phyloP scores from a whole-genome alignment of 2,113 vertebrate genomes.

The Panthera leo region DNA sequence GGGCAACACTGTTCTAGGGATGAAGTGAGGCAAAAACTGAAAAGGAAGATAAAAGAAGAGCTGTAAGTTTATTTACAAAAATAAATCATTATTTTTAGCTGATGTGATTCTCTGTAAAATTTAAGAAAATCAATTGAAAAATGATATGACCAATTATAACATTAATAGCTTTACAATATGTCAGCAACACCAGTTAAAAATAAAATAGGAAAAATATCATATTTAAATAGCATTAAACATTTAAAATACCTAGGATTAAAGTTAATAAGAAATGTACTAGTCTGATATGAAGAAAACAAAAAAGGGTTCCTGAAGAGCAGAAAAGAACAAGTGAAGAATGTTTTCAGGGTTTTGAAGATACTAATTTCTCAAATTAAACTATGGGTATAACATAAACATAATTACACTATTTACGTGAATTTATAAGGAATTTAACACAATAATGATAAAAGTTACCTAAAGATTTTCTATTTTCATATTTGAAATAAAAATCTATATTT shows the following conservation, averaged over 20 bases:
- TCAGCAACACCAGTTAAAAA: not conserved
- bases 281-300: not conserved
- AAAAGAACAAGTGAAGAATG: not conserved
- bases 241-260: not conserved
- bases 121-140: constrained; percentile 42
- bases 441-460: not conserved
- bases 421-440: not conserved
- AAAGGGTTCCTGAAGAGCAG: not conserved
- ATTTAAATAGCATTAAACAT: not conserved
- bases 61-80: not conserved
- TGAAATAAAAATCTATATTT: not conserved
- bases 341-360: constrained; percentile 26
- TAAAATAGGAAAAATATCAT: not conserved
- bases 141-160: not conserved
- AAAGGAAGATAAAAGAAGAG: not conserved
- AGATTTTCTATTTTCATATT: not conserved
- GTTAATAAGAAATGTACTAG: not conserved
- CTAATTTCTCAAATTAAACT: not conserved
- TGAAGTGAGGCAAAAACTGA: not conserved
- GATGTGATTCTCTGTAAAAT: not conserved
- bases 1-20: not conserved
- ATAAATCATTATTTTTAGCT: not conserved
- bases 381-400: not conserved
- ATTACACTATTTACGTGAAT: not conserved
- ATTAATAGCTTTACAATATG: not conserved